Evolutionary conservation across 2,888 invertebrate species (phyloP).

Genomic region (Hybos culiciformis): DNA sequence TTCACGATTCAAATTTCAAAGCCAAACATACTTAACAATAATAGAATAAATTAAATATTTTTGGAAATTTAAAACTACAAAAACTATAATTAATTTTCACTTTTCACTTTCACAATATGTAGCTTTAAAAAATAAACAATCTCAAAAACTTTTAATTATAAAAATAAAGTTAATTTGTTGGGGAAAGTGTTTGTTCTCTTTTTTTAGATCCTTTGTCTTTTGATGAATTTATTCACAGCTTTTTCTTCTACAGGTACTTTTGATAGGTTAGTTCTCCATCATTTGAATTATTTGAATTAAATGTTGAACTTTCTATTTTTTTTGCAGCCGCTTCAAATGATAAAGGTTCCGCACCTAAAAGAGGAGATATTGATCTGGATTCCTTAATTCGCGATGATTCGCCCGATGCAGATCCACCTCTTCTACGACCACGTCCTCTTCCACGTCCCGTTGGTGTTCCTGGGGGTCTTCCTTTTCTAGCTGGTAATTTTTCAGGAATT

Average conservation of each 20-base stretch:
- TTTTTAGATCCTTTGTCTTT: not conserved
- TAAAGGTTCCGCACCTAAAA: constrained; percentile 29
- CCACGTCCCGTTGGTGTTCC: constrained; percentile 23
- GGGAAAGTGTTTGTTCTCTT: not conserved
- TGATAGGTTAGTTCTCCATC: constrained; percentile 26
- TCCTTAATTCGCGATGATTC: constrained; percentile 13
- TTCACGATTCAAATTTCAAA: too few species aligned
- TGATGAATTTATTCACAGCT: not conserved
- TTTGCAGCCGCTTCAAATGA: constrained; percentile 35
- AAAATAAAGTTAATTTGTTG: not conserved
- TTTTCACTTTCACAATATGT: too few species aligned
- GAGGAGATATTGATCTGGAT: constrained; percentile 18
- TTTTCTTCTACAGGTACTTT: constrained; percentile 31
- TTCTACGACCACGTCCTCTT: constrained; percentile 26
- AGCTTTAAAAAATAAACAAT: not conserved
- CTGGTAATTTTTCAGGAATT: too few species aligned
- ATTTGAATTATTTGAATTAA: constrained; percentile 23
- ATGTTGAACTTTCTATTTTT: too few species aligned
- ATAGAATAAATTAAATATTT: too few species aligned
- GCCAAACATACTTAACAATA: too few species aligned
- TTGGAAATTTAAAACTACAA: too few species aligned
- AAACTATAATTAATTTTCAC: too few species aligned
- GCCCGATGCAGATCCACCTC: constrained; percentile 15
- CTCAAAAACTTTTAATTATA: not conserved
- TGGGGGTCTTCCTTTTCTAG: constrained; percentile 15